Base-by-base conservation (phyloP, 2,797 vertebrate genomes). In the Sciaenops ocellatus region DNA sequence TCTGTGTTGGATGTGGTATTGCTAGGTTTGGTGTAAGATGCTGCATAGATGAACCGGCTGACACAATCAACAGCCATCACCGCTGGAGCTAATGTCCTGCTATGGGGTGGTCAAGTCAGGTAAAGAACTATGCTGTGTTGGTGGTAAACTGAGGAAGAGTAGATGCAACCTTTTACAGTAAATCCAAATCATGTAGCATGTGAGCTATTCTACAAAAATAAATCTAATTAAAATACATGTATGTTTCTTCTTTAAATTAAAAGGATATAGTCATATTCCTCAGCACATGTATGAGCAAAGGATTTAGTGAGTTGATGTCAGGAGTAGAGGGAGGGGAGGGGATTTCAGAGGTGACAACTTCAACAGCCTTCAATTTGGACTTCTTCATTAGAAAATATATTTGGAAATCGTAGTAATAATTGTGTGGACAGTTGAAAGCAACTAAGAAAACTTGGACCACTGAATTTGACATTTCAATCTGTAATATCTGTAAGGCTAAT, bases 161-260 rank as follows among this genome's bases (percentile, higher is more conserved):
- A 12, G 59, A 63, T 57, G 73, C 47, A 70, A 57, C 71, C 44
- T 74, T 92, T 84, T 67, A 80, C 68, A 79, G 60, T 79, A 52
- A 79, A 51, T 75, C 38, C 69, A 72, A 85, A 70, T 78, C 71
- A 66, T 93, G 86, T 89, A 91, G 89, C 89, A 92, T 90, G 88
- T 84, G 44, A 81, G 69, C 80, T 87, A 71, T 86, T 88, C 79
- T 72, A 22, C 9, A 22, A 74, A 79, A 85, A 89, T 84, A 85
- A 85, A 85, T 42, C 65, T 0, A 56, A 65, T 16, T 48, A 57
- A 78, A 56, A 30, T 24, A 24, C 68, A 63, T 10, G 26, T 17
- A 12, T 24, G 44, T 34, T 84, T 57, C 13, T 48, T 75, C 18
- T 64, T 54, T 50, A 15, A 24, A 28, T 51, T 1, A 6, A 61